Percentiles rank a stretch among this genome's conserved stretches.
Evolutionary conservation across 2,888 invertebrate species (phyloP).

Genomic region (Apodemia hepburni): DNA sequence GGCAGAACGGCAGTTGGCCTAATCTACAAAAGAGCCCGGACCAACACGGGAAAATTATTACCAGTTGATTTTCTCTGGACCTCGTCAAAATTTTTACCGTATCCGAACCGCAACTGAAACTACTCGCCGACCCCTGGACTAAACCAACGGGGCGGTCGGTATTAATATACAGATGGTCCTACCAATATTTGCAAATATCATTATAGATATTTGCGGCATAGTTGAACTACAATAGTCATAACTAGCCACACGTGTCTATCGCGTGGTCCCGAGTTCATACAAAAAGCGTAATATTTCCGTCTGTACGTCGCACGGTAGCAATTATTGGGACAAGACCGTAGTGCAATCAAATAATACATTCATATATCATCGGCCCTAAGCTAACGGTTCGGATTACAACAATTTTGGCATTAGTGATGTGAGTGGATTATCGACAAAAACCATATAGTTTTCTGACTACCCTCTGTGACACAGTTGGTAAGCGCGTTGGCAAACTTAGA

Average conservation of each 20-base stretch:
- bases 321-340: constrained; percentile 35
- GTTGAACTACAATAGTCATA: background rate
- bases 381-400: constrained; percentile 60
- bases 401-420: constrained; percentile 46
- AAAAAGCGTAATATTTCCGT: constrained; percentile 29
- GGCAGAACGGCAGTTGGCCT: no score
- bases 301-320: constrained; percentile 31
- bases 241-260: background rate
- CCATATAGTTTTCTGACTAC: no score
- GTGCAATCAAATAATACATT: constrained; percentile 57
- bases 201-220: background rate
- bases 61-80: no score
- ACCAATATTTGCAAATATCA: background rate
- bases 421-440: background rate
- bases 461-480: no score
- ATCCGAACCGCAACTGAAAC: no score
- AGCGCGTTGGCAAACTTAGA: no score
- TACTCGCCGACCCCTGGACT: no score
- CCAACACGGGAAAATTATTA: no score
- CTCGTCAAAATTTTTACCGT: no score
- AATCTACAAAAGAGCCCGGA: no score
- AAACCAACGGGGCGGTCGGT: no score
- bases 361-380: constrained; percentile 54
- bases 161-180: no score
- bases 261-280: constrained; percentile 15